These are phyloP conservation scores for Muscicapa comitata DNA, from an alignment of 2,797 vertebrate species.

Conservation along the genomic window DNA sequence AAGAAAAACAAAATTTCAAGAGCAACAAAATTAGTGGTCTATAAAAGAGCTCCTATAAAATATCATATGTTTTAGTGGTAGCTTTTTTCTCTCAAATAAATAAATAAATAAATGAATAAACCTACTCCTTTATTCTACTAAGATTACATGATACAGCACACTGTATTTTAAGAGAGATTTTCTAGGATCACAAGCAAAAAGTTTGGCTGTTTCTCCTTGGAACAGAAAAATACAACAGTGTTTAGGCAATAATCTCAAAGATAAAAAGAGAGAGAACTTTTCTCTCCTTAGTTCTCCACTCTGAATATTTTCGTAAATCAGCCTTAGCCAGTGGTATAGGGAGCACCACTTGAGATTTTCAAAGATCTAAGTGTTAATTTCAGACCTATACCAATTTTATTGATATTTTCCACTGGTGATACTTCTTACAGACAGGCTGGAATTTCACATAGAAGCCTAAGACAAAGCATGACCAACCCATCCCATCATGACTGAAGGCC, in stretches of 20 bases:
- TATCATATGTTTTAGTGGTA: not conserved
- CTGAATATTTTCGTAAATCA: not conserved
- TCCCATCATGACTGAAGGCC: not conserved
- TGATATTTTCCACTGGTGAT: rapidly evolving
- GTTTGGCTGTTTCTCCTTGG: not conserved
- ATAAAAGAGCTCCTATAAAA: not conserved
- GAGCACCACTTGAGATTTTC: not conserved
- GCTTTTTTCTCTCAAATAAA: not conserved
- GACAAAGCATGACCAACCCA: not conserved
- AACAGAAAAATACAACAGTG: not conserved
- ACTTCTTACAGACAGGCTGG: not conserved
- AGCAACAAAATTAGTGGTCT: not conserved
- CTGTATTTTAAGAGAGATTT: not conserved
- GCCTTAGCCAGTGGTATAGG: not conserved
- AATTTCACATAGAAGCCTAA: not conserved
- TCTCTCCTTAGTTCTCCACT: not conserved
- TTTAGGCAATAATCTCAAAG: not conserved
- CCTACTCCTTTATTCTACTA: not conserved
- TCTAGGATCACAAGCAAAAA: not conserved
- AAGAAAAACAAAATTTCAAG: not conserved
- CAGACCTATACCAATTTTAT: rapidly evolving
- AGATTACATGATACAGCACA: not conserved
- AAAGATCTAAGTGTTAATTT: not conserved
- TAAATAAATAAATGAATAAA: not conserved
- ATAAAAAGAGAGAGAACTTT: not conserved